phyloP scores from a whole-genome alignment of 1,140 invertebrate species.

The Cotesia chilonis region DNA sequence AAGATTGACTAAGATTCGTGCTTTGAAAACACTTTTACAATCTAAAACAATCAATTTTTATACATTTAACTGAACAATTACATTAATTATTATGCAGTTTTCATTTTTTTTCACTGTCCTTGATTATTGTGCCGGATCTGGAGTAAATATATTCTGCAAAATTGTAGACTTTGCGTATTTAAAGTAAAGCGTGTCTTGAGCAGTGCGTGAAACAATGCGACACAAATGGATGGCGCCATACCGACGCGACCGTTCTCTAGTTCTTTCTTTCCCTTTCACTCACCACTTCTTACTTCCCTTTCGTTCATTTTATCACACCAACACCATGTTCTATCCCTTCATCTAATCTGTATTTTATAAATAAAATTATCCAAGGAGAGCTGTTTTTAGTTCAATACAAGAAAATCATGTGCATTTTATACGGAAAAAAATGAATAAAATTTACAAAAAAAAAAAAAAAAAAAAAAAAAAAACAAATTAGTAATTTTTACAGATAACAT shows the following conservation, averaged over 20 bases:
- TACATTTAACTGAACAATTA: too few species aligned
- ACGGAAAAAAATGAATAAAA: too few species aligned
- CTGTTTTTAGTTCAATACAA: too few species aligned
- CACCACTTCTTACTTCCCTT: conserved; percentile 24
- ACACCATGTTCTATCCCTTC: neutral
- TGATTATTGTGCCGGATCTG: neutral
- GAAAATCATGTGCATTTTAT: too few species aligned
- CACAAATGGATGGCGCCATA: conserved; percentile 44
- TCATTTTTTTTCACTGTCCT: neutral
- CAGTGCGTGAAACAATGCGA: conserved; percentile 50
- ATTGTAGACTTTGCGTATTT: neutral
- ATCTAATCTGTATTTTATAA: too few species aligned
- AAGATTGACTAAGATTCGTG: conserved; percentile 31
- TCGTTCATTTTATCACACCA: conserved; percentile 19
- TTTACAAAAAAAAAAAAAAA: too few species aligned
- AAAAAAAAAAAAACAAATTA: too few species aligned
- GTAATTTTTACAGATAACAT: too few species aligned
- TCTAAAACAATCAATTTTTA: too few species aligned
- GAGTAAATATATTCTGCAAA: neutral
- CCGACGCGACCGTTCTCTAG: conserved; percentile 31
- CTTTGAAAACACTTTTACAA: neutral
- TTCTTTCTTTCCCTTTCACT: conserved; percentile 20
- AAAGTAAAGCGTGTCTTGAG: neutral
- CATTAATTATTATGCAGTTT: neutral
- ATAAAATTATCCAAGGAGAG: too few species aligned